These are phyloP conservation scores for Helicoverpa zea DNA, from an alignment of 1,140 invertebrate species.

Conservation along the genomic window DNA sequence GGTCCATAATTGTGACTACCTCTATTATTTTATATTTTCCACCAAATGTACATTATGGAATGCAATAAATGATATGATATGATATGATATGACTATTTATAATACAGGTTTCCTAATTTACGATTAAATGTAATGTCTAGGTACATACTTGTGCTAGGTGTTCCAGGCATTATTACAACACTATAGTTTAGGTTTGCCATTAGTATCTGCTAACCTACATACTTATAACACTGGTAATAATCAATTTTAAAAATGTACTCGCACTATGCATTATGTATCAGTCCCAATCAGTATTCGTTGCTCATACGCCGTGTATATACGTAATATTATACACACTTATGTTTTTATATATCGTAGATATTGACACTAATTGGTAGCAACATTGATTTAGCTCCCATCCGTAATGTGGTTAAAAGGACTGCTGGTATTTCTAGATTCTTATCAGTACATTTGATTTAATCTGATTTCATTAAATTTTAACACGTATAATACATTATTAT, in stretches of 20 bases:
- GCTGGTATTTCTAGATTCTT: conserved; percentile 25
- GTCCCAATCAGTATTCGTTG: conserved; percentile 35
- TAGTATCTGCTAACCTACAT: conserved; percentile 32
- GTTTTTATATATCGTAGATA: conserved; percentile 27
- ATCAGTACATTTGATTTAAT: conserved; percentile 31
- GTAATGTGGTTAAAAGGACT: conserved; percentile 18
- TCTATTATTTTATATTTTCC: too few relatives aligned
- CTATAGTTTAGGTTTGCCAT: conserved; percentile 11
- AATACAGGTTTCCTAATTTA: neutral
- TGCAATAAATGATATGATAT: too few relatives aligned
- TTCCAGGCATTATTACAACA: conserved; percentile 13
- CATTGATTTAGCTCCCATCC: conserved; percentile 34
- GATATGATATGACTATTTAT: neutral
- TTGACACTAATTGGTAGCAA: conserved; percentile 34
- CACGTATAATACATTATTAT: neutral
- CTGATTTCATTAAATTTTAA: conserved; percentile 16
- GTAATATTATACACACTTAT: neutral
- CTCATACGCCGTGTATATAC: neutral
- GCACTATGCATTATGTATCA: conserved; percentile 29
- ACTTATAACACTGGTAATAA: conserved; percentile 21
- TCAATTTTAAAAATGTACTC: conserved; percentile 29
- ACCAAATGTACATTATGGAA: too few relatives aligned
- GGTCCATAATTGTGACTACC: too few relatives aligned
- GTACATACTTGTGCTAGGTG: neutral
- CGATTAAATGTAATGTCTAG: neutral